Conservation (phyloP, 2,888 invertebrate genomes). For the Drosophila gaucha region DNA sequence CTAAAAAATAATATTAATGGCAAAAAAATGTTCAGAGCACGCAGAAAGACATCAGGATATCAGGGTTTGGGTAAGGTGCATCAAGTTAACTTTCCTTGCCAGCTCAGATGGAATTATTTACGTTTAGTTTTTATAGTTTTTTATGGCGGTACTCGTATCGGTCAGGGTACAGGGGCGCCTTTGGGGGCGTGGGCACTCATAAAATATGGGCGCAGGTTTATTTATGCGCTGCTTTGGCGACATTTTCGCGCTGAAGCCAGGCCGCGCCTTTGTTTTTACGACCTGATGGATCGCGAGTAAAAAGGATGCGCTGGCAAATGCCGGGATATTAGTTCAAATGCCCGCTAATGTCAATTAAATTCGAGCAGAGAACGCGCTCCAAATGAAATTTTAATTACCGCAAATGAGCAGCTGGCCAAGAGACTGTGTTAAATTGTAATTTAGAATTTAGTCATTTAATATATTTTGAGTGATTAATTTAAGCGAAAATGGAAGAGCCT, state of each 20-base stretch:
- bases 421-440: slow-evolving; percentile 22
- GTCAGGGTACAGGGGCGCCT: neutral
- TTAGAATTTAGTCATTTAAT: neutral
- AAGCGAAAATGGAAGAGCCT: neutral
- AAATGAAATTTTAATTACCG: slow-evolving; percentile 78
- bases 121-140: slow-evolving; percentile 83
- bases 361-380: slow-evolving; percentile 56
- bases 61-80: slow-evolving; percentile 12
- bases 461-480: neutral
- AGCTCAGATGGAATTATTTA: slow-evolving; percentile 80
- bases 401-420: slow-evolving; percentile 57
- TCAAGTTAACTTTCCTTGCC: slow-evolving; percentile 58
- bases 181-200: slow-evolving; percentile 62
- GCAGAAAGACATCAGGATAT: slow-evolving; percentile 16
- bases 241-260: slow-evolving; percentile 54
- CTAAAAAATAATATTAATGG: slow-evolving; percentile 70
- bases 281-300: slow-evolving; percentile 71
- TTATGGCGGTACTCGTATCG: slow-evolving; percentile 60
- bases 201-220: slow-evolving; percentile 81
- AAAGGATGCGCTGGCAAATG: slow-evolving; percentile 26
- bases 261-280: slow-evolving; percentile 67
- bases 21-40: slow-evolving; percentile 56
- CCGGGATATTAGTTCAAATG: slow-evolving; percentile 65
- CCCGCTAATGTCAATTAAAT: slow-evolving; percentile 77
- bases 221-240: slow-evolving; percentile 72